Percentiles rank a stretch among this genome's conserved stretches.
Conservation (phyloP, 92 coral and sea anemone species). For the Epizoanthus stellaris region DNA sequence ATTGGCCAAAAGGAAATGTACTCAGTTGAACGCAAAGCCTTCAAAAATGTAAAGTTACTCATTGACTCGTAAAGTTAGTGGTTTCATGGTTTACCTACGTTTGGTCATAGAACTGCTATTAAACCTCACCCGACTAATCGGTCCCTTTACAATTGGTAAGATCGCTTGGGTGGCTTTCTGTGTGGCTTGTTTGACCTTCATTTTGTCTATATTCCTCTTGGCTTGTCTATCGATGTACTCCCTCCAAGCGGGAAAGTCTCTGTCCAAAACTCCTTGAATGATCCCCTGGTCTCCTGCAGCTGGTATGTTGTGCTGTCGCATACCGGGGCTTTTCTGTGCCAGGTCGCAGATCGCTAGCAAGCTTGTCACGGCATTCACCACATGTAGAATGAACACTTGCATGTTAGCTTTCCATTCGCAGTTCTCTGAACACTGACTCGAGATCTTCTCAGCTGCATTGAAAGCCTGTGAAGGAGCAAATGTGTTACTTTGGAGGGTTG, state of each 20-base stretch:
- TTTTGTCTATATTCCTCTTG: conserved; percentile 36
- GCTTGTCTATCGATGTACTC: conserved; percentile 51
- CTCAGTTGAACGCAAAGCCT: too few species aligned
- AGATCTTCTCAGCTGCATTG: conserved; percentile 23
- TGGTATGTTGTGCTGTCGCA: conserved; percentile 40
- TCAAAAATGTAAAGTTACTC: too few species aligned
- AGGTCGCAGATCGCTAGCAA: conserved; percentile 50
- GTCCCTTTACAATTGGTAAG: conserved; percentile 42
- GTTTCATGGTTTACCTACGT: too few species aligned
- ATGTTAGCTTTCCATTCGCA: conserved; percentile 59
- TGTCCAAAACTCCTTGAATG: conserved; percentile 43
- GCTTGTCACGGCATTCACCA: conserved; percentile 49
- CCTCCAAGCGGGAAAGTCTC: conserved; percentile 52
- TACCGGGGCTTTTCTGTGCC: conserved; percentile 32
- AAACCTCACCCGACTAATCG: conserved; percentile 20
- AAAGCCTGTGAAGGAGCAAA: conserved; percentile 22
- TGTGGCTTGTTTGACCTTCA: conserved; percentile 21
- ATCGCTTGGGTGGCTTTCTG: conserved; percentile 34
- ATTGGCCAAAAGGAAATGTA: too few species aligned
- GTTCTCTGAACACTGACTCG: conserved; percentile 53
- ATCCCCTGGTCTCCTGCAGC: conserved; percentile 28
- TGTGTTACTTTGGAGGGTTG: not conserved
- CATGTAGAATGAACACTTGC: conserved; percentile 42
- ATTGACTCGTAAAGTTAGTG: too few species aligned
- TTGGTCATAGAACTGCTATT: too few species aligned